A percentile compares a stretch with the other conserved stretches of the same genome.
Evolutionary conservation across 2,113 vertebrate species (phyloP).

Genomic region (Semicossyphus pulcher): DNA sequence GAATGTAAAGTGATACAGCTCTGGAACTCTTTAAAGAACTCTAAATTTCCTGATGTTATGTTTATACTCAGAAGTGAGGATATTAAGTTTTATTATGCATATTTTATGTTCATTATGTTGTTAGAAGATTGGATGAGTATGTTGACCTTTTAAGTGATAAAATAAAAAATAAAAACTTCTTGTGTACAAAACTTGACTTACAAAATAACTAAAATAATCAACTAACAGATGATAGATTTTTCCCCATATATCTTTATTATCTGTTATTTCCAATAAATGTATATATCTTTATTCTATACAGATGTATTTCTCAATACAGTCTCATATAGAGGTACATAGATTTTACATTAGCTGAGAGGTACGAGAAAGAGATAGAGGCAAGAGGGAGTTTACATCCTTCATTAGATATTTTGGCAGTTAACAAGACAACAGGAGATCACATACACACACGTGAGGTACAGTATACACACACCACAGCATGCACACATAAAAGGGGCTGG

Average conservation of each 20-base stretch:
- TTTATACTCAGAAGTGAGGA: too few species aligned
- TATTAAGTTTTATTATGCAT: too few species aligned
- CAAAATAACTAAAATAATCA: background rate
- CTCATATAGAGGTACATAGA: constrained; percentile 80
- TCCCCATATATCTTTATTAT: constrained; percentile 79
- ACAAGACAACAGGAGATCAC: constrained; percentile 76
- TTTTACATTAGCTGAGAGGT: constrained; percentile 72
- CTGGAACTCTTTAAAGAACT: too few species aligned
- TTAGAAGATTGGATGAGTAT: too few species aligned
- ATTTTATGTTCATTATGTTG: too few species aligned
- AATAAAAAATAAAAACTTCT: too few species aligned
- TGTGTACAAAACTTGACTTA: too few species aligned
- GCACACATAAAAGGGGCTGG: constrained; percentile 57
- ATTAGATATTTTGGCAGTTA: constrained; percentile 75
- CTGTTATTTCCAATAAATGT: constrained; percentile 80
- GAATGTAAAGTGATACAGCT: too few species aligned
- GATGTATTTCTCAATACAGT: constrained; percentile 78
- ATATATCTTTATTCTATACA: constrained; percentile 83
- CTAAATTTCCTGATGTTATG: too few species aligned
- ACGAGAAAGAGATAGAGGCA: constrained; percentile 62
- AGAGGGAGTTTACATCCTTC: constrained; percentile 66
- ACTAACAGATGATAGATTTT: constrained; percentile 15
- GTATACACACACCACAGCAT: constrained; percentile 39
- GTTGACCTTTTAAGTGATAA: too few species aligned
- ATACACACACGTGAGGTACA: constrained; percentile 46